Conservation (phyloP, 2,888 invertebrate genomes). For the Stramonita haemastoma region DNA sequence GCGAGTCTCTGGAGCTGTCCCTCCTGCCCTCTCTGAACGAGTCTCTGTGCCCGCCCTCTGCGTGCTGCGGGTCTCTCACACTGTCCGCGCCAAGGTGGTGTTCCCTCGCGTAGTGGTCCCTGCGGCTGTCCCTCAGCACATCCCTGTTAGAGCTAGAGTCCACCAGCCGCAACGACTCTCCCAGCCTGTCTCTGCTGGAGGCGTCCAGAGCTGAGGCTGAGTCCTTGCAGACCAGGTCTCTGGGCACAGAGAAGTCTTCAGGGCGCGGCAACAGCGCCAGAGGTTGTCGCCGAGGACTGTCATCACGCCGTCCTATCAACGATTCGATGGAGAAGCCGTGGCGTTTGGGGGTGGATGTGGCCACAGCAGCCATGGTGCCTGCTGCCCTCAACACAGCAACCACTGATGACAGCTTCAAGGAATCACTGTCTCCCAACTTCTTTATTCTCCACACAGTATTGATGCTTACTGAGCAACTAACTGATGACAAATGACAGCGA, state of each 20-base stretch:
- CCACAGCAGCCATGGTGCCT: constrained; percentile 42
- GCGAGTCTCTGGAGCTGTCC: not conserved
- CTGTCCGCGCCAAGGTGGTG: constrained; percentile 29
- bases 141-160: constrained; percentile 10
- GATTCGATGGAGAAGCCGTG: constrained; percentile 55
- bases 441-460: too few species aligned
- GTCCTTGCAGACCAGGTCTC: not conserved
- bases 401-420: too few species aligned
- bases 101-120: not conserved
- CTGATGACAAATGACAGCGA: too few species aligned
- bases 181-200: constrained; percentile 15
- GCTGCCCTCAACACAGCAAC: constrained; percentile 20
- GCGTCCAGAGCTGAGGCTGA: constrained; percentile 1
- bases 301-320: constrained; percentile 48
- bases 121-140: constrained; percentile 25
- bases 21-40: constrained; percentile 7
- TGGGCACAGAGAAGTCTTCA: constrained; percentile 26
- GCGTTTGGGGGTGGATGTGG: constrained; percentile 47
- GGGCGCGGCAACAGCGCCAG: not conserved
- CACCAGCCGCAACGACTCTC: not conserved
- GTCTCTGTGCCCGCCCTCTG: constrained; percentile 39
- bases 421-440: too few species aligned
- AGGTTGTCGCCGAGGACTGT: constrained; percentile 32
- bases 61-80: constrained; percentile 20
- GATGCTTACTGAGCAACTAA: too few species aligned